A percentile compares a stretch with the other conserved stretches of the same genome.
Evolutionary conservation across 2,113 vertebrate species (phyloP).

Genomic region (Oreochromis spilurus): DNA sequence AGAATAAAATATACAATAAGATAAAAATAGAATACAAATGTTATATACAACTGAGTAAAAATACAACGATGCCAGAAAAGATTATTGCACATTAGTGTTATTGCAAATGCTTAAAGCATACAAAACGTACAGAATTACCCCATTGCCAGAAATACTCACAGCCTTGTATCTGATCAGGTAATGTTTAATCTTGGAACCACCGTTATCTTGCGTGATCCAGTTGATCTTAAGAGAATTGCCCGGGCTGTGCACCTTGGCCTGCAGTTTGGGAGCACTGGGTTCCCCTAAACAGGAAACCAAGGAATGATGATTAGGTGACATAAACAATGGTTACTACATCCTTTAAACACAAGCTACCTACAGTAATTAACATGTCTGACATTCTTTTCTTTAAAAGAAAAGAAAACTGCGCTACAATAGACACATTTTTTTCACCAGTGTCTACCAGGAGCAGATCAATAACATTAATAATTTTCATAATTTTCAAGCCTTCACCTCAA

Average conservation of each 20-base stretch:
- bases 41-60: too few relatives aligned
- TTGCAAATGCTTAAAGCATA: neutral
- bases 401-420: neutral
- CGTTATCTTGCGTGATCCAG: conserved; percentile 94
- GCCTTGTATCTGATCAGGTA: conserved; percentile 93
- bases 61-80: too few relatives aligned
- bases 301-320: neutral
- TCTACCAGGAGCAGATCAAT: accelerated
- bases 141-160: conserved; percentile 78
- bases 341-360: neutral
- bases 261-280: conserved; percentile 89
- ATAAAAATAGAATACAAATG: too few relatives aligned
- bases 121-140: neutral
- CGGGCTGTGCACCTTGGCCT: conserved; percentile 77
- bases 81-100: too few relatives aligned
- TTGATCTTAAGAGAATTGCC: conserved; percentile 88
- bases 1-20: too few relatives aligned
- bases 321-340: neutral
- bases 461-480: neutral
- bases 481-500: neutral
- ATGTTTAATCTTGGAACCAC: conserved; percentile 91
- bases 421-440: neutral
- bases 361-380: neutral
- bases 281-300: conserved; percentile 81
- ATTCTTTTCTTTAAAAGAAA: neutral